Evolutionary conservation across 2,888 invertebrate species (phyloP).

Genomic region (Aromia moschata): DNA sequence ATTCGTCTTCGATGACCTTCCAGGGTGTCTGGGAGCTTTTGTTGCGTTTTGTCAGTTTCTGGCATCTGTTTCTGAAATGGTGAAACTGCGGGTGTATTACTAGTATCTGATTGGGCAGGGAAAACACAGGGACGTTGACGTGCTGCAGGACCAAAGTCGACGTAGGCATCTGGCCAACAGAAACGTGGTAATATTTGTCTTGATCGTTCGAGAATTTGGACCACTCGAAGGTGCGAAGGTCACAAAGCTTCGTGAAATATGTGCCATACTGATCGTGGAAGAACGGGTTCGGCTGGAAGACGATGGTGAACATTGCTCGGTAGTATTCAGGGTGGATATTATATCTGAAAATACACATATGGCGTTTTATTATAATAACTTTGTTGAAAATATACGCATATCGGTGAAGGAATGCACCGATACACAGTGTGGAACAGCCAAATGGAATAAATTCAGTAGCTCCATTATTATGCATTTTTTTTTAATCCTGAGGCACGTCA

Average conservation of each 20-base stretch:
- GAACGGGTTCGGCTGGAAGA: constrained; percentile 46
- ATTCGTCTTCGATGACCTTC: neutral
- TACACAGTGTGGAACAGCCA: no score
- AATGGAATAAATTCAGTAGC: no score
- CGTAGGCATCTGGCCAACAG: constrained; percentile 38
- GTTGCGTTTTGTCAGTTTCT: constrained; percentile 5
- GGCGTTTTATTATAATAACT: no score
- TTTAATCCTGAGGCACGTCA: no score
- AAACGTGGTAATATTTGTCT: constrained; percentile 15
- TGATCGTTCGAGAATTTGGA: constrained; percentile 8
- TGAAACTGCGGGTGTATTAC: constrained; percentile 19
- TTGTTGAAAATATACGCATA: no score
- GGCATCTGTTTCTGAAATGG: neutral
- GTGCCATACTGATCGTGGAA: constrained; percentile 40
- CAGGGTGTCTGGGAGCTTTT: constrained; percentile 15
- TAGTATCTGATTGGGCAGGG: constrained; percentile 27
- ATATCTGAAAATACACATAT: constrained; percentile 42
- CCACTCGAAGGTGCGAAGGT: constrained; percentile 29
- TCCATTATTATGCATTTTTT: no score
- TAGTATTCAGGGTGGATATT: constrained; percentile 41
- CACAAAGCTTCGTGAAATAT: constrained; percentile 36
- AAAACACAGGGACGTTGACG: constrained; percentile 39
- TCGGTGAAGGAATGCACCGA: no score
- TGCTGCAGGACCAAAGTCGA: constrained; percentile 38
- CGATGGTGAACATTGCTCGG: constrained; percentile 35